Evolutionary conservation across 2,888 invertebrate genomes (phyloP).

Genomic region (Lacanobia oleracea): DNA sequence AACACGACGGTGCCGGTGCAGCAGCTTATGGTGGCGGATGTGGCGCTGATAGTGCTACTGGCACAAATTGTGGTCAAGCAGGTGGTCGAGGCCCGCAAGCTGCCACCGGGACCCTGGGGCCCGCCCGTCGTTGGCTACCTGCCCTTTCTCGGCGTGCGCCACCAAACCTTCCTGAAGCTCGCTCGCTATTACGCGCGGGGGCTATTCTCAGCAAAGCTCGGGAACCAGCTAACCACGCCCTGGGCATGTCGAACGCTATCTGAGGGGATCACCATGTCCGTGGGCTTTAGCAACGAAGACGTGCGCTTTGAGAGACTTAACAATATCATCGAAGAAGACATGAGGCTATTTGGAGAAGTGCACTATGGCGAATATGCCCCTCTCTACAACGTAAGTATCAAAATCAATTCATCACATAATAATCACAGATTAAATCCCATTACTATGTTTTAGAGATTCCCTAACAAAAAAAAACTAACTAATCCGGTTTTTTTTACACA

Average conservation of each 20-base stretch:
- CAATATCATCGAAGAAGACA: conserved; percentile 97
- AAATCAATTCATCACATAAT: not conserved
- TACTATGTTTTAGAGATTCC: not conserved
- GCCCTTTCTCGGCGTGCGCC: conserved; percentile 94
- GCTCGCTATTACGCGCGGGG: conserved; percentile 95
- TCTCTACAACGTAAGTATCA: conserved; percentile 91
- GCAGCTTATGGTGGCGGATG: conserved; percentile 87
- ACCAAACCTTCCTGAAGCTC: conserved; percentile 94
- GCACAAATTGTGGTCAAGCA: conserved; percentile 79
- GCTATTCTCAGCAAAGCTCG: conserved; percentile 95
- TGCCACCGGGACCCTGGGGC: conserved; percentile 97
- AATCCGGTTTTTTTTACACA: conserved; percentile 55
- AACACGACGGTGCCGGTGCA: conserved; percentile 76
- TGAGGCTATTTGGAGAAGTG: conserved; percentile 95
- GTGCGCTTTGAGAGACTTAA: conserved; percentile 94
- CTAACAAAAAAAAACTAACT: conserved; percentile 25
- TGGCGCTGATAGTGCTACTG: conserved; percentile 85
- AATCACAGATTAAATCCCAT: not conserved
- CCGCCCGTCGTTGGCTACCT: conserved; percentile 95
- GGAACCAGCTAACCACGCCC: conserved; percentile 94
- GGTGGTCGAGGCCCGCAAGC: conserved; percentile 83
- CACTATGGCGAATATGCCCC: conserved; percentile 96
- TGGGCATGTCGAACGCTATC: conserved; percentile 97
- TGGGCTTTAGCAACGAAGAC: conserved; percentile 95
- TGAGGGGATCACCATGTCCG: conserved; percentile 97